phyloP scores from a whole-genome alignment of 2,888 invertebrate species.

The Drosophila rellima region DNA sequence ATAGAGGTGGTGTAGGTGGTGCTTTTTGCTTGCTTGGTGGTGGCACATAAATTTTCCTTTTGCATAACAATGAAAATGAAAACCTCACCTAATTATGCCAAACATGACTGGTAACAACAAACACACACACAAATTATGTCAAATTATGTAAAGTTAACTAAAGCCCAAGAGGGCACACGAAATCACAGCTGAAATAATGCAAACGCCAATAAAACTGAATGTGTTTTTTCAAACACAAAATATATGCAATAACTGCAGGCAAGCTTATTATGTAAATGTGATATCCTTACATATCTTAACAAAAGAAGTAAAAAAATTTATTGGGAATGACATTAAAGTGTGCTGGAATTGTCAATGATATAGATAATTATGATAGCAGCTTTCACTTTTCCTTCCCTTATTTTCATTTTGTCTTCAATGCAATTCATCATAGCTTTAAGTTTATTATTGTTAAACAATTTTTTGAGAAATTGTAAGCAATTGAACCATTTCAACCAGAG shows the following conservation, averaged over 20 bases:
- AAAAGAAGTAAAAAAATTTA: neutral
- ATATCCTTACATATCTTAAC: slow-evolving; percentile 1
- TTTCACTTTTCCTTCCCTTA: neutral
- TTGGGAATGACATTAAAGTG: neutral
- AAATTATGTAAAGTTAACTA: slow-evolving; percentile 61
- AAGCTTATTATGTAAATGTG: slow-evolving; percentile 9
- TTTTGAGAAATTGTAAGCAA: neutral
- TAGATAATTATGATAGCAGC: neutral
- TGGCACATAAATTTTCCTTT: slow-evolving; percentile 52
- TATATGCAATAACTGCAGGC: slow-evolving; percentile 17
- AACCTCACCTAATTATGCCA: slow-evolving; percentile 56
- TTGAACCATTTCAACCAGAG: too few relatives aligned
- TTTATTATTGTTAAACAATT: too few relatives aligned
- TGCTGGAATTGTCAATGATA: neutral
- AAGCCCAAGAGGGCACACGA: slow-evolving; percentile 22
- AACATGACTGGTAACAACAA: slow-evolving; percentile 47
- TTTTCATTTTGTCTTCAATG: neutral
- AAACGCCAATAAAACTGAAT: slow-evolving; percentile 21
- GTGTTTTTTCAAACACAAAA: slow-evolving; percentile 12
- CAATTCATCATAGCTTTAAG: too few relatives aligned
- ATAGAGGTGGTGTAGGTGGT: neutral
- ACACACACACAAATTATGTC: slow-evolving; percentile 39
- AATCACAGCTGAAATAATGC: slow-evolving; percentile 9
- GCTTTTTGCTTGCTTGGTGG: slow-evolving; percentile 18
- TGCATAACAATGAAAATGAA: slow-evolving; percentile 59